Percentiles rank a stretch among this genome's conserved stretches.
These are phyloP conservation scores for Anoura caudifer DNA, from an alignment of 2,113 vertebrate species.

Conservation along the genomic window DNA sequence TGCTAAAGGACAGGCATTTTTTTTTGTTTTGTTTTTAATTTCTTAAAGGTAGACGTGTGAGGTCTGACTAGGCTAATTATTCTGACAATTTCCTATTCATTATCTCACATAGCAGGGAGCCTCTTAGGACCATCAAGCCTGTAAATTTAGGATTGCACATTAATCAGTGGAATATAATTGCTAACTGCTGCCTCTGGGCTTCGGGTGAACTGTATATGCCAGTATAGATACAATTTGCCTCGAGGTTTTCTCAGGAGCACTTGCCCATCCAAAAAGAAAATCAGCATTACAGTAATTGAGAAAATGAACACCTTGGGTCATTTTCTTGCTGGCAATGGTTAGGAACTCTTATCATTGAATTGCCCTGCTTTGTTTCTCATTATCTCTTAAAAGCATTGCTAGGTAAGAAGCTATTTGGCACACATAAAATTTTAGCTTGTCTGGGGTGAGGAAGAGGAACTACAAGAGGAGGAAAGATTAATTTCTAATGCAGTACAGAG, in stretches of 20 bases:
- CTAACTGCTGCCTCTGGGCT: slow-evolving; percentile 63
- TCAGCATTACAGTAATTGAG: slow-evolving; percentile 66
- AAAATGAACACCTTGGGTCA: slow-evolving; percentile 67
- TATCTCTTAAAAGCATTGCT: slow-evolving; percentile 47
- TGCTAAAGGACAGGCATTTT: neutral
- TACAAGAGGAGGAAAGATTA: neutral
- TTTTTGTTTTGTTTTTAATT: neutral
- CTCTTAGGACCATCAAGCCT: slow-evolving; percentile 68
- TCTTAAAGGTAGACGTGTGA: slow-evolving; percentile 48
- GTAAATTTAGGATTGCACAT: slow-evolving; percentile 71
- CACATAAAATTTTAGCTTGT: slow-evolving; percentile 27
- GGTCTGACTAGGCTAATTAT: slow-evolving; percentile 66
- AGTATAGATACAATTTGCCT: slow-evolving; percentile 52
- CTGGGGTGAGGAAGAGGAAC: neutral
- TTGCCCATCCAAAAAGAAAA: slow-evolving; percentile 65
- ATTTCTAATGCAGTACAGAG: neutral
- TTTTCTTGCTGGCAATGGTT: slow-evolving; percentile 52
- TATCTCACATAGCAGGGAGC: slow-evolving; percentile 57
- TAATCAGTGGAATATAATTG: slow-evolving; percentile 74
- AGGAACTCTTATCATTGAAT: slow-evolving; percentile 44
- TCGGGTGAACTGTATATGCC: neutral
- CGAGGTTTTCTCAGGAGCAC: slow-evolving; percentile 43
- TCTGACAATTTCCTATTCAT: slow-evolving; percentile 72
- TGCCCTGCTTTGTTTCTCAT: slow-evolving; percentile 56
- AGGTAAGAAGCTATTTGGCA: slow-evolving; percentile 28